Conservation (phyloP, 2,113 vertebrate genomes). For the Rousettus leschenaultii region DNA sequence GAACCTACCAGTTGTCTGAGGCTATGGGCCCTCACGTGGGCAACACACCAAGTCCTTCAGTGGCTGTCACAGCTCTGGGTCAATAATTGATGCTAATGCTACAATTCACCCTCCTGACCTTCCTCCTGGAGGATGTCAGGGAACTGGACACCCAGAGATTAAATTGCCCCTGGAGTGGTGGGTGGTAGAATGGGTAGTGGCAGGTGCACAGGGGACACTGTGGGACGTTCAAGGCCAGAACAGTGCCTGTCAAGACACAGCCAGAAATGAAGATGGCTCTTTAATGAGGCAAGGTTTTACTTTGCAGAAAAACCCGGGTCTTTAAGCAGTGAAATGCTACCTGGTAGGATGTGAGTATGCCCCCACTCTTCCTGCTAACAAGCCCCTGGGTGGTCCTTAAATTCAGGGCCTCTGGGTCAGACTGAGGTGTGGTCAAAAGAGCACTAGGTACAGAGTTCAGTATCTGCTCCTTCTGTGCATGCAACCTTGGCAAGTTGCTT, state of each 20-base stretch:
- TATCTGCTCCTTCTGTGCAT: not conserved
- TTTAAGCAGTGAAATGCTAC: fast-evolving
- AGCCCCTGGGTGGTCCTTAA: not conserved
- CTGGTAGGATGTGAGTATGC: not conserved
- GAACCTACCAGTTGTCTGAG: not conserved
- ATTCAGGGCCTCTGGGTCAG: not conserved
- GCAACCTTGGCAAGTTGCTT: not conserved
- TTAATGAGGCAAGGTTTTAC: not conserved
- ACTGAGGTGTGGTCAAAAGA: not conserved
- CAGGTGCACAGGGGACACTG: not conserved
- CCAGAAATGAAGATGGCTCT: not conserved
- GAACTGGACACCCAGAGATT: slow-evolving; percentile 68
- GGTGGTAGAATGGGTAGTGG: not conserved
- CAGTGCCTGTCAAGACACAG: not conserved
- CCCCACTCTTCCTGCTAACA: not conserved
- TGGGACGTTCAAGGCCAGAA: not conserved
- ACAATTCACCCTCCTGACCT: slow-evolving; percentile 26
- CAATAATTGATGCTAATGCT: slow-evolving; percentile 65
- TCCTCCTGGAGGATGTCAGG: not conserved
- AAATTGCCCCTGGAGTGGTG: slow-evolving; percentile 1
- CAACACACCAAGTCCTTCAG: not conserved
- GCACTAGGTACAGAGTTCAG: not conserved
- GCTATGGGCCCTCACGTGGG: fast-evolving
- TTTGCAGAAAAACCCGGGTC: not conserved
- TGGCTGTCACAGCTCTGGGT: not conserved